phyloP scores from a whole-genome alignment of 2,888 invertebrate genomes.

The Polyploca ridens region DNA sequence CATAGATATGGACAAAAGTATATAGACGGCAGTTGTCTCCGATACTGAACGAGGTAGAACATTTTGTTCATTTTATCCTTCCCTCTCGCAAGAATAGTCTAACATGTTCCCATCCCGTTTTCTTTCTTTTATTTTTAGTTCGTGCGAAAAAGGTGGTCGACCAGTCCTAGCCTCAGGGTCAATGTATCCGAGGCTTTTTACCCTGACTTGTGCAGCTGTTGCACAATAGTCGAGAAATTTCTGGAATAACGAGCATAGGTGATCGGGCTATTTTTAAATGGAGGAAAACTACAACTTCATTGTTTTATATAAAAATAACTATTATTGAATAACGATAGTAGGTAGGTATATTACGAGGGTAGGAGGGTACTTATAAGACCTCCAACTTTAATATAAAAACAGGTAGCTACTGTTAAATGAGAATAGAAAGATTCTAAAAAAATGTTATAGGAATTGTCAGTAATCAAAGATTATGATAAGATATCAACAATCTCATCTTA shows the following conservation, averaged over 20 bases:
- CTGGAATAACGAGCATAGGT: slow-evolving; percentile 60
- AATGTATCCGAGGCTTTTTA: slow-evolving; percentile 76
- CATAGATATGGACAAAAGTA: slow-evolving; percentile 47
- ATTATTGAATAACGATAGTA: neutral
- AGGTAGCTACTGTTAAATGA: too few species aligned
- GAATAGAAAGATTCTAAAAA: too few species aligned
- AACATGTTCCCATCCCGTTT: slow-evolving; percentile 71
- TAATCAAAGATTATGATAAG: too few species aligned
- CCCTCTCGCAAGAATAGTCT: slow-evolving; percentile 56
- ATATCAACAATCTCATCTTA: too few species aligned
- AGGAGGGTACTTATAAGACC: neutral
- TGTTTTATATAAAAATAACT: neutral
- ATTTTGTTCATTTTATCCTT: slow-evolving; percentile 65
- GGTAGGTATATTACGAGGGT: neutral
- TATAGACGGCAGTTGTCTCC: slow-evolving; percentile 47
- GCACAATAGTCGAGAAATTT: slow-evolving; percentile 79
- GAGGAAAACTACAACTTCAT: slow-evolving; percentile 10
- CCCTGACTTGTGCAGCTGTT: slow-evolving; percentile 73
- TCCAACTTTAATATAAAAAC: too few species aligned
- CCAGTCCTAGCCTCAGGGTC: slow-evolving; percentile 67
- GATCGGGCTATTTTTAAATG: slow-evolving; percentile 49
- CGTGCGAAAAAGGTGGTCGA: slow-evolving; percentile 73
- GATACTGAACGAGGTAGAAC: slow-evolving; percentile 71
- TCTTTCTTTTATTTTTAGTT: slow-evolving; percentile 79
- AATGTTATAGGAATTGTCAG: too few species aligned